phyloP scores from a whole-genome alignment of 2,113 vertebrate species.

The Cyprinus carpio region DNA sequence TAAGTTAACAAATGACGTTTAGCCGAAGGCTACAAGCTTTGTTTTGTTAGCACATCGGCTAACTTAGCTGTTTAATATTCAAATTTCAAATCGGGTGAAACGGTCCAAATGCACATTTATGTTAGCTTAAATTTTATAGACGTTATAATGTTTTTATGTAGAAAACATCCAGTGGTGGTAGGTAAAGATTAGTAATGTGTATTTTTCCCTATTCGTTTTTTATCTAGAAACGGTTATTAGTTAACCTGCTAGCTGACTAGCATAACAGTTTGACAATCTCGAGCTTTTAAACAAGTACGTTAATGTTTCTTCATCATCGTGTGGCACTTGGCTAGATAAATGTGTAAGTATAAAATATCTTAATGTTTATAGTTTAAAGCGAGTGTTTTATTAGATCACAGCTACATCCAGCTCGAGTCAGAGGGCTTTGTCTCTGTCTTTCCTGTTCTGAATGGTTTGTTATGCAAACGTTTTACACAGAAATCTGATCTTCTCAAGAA shows the following conservation, averaged over 20 bases:
- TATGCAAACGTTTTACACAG: neutral
- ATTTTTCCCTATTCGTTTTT: neutral
- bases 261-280: neutral
- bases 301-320: neutral
- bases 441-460: neutral
- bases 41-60: conserved; percentile 43
- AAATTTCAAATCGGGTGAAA: neutral
- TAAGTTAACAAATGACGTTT: neutral
- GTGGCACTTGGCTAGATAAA: neutral
- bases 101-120: neutral
- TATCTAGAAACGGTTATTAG: neutral
- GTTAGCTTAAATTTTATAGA: neutral
- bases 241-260: conserved; percentile 17
- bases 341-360: neutral
- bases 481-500: neutral
- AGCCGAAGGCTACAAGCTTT: conserved; percentile 35
- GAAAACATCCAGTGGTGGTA: neutral
- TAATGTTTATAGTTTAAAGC: neutral
- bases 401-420: neutral
- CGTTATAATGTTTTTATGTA: neutral
- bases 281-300: neutral
- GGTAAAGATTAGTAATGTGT: neutral
- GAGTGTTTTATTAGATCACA: neutral
- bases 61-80: conserved; percentile 32
- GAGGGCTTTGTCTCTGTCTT: conserved; percentile 23